Percentiles rank a stretch among this genome's conserved stretches.
Evolutionary conservation across 2,888 invertebrate genomes (phyloP).

Genomic region (Microplitis deprimator): DNA sequence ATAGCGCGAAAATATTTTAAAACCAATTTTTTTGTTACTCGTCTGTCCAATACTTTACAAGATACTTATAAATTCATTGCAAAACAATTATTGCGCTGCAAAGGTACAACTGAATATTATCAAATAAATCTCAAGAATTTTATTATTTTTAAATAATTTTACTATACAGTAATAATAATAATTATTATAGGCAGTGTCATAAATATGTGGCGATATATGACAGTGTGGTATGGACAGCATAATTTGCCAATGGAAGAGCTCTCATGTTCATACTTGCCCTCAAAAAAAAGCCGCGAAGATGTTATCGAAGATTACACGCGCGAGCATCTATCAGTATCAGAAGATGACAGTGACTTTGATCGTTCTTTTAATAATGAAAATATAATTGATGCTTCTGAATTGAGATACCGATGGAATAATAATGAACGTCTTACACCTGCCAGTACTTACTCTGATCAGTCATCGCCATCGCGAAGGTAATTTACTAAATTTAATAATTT

Average conservation of each 20-base stretch:
- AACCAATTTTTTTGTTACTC: conserved; percentile 14
- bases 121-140: background rate
- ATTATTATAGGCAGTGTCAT: conserved; percentile 52
- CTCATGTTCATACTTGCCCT: conserved; percentile 64
- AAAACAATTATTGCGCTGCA: conserved; percentile 45
- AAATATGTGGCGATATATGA: conserved; percentile 48
- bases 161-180: background rate
- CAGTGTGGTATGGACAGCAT: conserved; percentile 53
- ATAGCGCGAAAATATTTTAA: conserved; percentile 5
- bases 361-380: conserved; percentile 41
- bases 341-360: conserved; percentile 52
- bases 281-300: conserved; percentile 57
- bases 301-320: conserved; percentile 50
- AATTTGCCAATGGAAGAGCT: conserved; percentile 58
- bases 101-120: conserved; percentile 41
- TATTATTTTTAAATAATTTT: background rate
- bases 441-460: conserved; percentile 25
- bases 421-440: conserved; percentile 27
- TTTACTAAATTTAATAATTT: conserved; percentile 41
- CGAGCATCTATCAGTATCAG: conserved; percentile 53
- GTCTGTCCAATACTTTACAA: conserved; percentile 28
- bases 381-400: conserved; percentile 51
- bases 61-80: conserved; percentile 35
- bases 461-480: conserved; percentile 56
- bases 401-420: conserved; percentile 48